A percentile compares a stretch with the other conserved stretches of the same genome.
These are phyloP conservation scores for Nycticebus coucang DNA, from an alignment of 2,113 vertebrate species.

Conservation along the genomic window DNA sequence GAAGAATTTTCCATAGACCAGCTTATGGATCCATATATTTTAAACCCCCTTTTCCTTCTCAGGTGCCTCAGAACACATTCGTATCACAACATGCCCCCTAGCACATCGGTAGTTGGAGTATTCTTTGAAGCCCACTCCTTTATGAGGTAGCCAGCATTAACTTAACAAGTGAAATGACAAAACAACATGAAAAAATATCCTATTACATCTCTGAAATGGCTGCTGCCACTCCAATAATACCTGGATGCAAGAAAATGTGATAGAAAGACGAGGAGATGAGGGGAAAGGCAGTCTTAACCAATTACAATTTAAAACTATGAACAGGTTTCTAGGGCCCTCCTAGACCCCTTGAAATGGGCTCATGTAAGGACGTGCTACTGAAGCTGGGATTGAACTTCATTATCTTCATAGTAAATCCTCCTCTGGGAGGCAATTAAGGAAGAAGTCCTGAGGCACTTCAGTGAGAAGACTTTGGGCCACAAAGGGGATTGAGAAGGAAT, in stretches of 20 bases:
- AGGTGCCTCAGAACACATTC: not conserved
- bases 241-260: not conserved
- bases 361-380: not conserved
- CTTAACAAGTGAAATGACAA: not conserved
- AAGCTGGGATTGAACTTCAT: not conserved
- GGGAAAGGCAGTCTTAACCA: not conserved
- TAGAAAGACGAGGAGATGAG: not conserved
- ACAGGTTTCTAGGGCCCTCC: not conserved
- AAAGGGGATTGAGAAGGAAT: not conserved
- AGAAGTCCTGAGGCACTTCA: not conserved
- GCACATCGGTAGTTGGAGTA: not conserved
- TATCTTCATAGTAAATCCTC: not conserved
- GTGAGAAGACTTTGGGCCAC: not conserved
- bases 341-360: not conserved
- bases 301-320: not conserved
- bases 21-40: not conserved
- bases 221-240: not conserved
- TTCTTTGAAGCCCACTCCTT: not conserved
- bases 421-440: not conserved
- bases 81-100: not conserved
- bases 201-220: not conserved
- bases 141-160: not conserved
- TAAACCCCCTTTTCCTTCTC: not conserved
- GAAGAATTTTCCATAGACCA: not conserved
- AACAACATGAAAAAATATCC: not conserved